Conservation (phyloP, 1,140 invertebrate genomes). For the Epicauta chinensis region DNA sequence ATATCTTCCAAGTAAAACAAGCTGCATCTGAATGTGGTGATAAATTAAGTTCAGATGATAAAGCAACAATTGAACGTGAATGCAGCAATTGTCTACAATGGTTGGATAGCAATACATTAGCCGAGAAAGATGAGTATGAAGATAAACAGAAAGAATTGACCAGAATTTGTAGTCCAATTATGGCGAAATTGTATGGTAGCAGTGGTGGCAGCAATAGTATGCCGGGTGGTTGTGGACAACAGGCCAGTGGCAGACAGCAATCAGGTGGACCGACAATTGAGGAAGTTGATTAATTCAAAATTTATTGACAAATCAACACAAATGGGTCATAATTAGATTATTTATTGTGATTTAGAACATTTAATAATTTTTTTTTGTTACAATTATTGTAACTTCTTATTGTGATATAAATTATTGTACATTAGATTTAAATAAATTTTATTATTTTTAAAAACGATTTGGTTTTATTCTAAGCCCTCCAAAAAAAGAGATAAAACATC, state of each 20-base stretch:
- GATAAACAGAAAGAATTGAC: constrained; percentile 64
- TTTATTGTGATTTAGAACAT: no score
- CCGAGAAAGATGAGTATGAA: constrained; percentile 69
- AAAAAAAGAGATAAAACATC: background rate
- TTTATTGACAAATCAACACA: no score
- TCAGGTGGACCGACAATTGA: constrained; percentile 4
- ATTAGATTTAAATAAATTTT: no score
- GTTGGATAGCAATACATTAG: constrained; percentile 54
- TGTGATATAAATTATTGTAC: no score
- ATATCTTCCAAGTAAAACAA: constrained; percentile 71
- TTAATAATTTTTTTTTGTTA: no score
- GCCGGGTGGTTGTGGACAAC: constrained; percentile 4
- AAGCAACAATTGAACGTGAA: constrained; percentile 49
- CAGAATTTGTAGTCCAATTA: constrained; percentile 58
- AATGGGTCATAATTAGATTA: no score
- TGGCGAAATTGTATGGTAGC: constrained; percentile 60
- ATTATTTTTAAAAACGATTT: no score
- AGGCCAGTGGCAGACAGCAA: background rate
- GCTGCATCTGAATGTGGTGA: constrained; percentile 42
- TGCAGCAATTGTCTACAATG: constrained; percentile 49
- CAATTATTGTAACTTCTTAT: no score
- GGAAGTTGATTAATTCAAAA: constrained; percentile 11
- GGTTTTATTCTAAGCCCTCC: no score
- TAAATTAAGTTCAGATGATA: constrained; percentile 53
- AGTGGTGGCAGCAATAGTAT: background rate